Percentiles rank a stretch among this genome's conserved stretches.
Conservation (phyloP, 30 jellyfish, hydroid and myxozoan species). For the Hydractinia symbiolongicarpus region DNA sequence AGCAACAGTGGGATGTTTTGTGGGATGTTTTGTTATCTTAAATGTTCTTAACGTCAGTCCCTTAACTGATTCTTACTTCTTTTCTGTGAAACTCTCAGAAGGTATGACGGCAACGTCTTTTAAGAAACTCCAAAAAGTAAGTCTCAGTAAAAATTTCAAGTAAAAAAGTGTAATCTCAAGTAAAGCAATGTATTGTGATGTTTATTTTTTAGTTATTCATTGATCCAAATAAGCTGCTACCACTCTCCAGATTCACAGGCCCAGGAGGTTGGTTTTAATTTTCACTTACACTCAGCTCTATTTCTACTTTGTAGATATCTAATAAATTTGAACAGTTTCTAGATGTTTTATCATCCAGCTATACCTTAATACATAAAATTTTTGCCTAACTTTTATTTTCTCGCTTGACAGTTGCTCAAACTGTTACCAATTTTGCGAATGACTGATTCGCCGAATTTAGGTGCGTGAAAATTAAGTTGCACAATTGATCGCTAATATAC, state of each 20-base stretch:
- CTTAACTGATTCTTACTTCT: slow-evolving; percentile 34
- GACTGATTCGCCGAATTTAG: no score
- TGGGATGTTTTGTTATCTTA: not conserved
- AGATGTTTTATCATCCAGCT: no score
- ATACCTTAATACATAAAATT: no score
- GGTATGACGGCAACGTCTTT: slow-evolving; percentile 88
- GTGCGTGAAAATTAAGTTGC: no score
- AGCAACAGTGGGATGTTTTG: not conserved
- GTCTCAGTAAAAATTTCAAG: not conserved
- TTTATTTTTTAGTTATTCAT: slow-evolving; percentile 57
- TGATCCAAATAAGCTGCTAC: slow-evolving; percentile 88
- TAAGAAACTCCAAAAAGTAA: slow-evolving; percentile 69
- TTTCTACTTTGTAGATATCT: no score
- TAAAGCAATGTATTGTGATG: not conserved
- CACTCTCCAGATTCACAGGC: slow-evolving; percentile 75
- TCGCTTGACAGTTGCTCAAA: no score
- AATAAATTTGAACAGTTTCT: no score
- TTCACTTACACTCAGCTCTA: not conserved
- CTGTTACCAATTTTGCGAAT: no score
- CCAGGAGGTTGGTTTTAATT: slow-evolving; percentile 41
- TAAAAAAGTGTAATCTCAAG: not conserved
- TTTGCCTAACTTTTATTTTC: no score
- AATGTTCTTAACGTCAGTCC: not conserved
- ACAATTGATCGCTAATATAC: no score
- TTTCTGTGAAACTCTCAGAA: slow-evolving; percentile 83